Conservation (phyloP, 2,888 invertebrate species). For the Limulus polyphemus region DNA sequence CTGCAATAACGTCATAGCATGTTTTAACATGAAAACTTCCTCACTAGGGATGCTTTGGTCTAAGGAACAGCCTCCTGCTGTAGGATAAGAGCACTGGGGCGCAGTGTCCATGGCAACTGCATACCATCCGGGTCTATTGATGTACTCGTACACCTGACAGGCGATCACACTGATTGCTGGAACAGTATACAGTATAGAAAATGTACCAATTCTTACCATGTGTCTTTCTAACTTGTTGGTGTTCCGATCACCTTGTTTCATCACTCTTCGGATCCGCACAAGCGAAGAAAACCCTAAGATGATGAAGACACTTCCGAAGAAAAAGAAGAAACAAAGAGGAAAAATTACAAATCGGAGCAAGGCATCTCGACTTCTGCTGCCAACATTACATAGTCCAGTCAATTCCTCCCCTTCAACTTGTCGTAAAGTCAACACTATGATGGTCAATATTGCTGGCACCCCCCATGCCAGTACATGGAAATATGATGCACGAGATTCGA, state of each 20-base stretch:
- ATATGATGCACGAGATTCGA: slow-evolving; percentile 37
- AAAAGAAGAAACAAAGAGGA: slow-evolving; percentile 40
- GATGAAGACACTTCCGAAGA: slow-evolving; percentile 36
- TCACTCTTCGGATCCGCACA: slow-evolving; percentile 38
- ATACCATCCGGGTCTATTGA: slow-evolving; percentile 33
- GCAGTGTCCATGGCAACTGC: slow-evolving; percentile 26
- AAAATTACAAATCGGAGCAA: slow-evolving; percentile 64
- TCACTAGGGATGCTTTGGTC: slow-evolving; percentile 34
- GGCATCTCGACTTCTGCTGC: slow-evolving; percentile 68
- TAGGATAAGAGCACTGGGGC: slow-evolving; percentile 26
- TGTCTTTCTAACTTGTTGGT: slow-evolving; percentile 51
- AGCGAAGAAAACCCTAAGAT: slow-evolving; percentile 37
- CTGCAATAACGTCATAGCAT: slow-evolving; percentile 48
- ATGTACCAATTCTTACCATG: slow-evolving; percentile 47
- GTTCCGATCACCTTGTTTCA: slow-evolving; percentile 46
- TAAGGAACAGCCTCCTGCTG: slow-evolving; percentile 16
- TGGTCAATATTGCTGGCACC: slow-evolving; percentile 37
- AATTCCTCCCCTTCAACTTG: slow-evolving; percentile 49
- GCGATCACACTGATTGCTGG: slow-evolving; percentile 40
- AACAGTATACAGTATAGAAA: slow-evolving; percentile 43
- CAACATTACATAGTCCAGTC: slow-evolving; percentile 74
- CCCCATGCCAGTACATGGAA: slow-evolving; percentile 40
- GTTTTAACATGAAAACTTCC: slow-evolving; percentile 46
- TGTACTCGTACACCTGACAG: slow-evolving; percentile 36
- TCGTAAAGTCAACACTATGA: slow-evolving; percentile 36